Evolutionary conservation across 2,797 vertebrate genomes (phyloP).

Genomic region (Apodemus agrarius): DNA sequence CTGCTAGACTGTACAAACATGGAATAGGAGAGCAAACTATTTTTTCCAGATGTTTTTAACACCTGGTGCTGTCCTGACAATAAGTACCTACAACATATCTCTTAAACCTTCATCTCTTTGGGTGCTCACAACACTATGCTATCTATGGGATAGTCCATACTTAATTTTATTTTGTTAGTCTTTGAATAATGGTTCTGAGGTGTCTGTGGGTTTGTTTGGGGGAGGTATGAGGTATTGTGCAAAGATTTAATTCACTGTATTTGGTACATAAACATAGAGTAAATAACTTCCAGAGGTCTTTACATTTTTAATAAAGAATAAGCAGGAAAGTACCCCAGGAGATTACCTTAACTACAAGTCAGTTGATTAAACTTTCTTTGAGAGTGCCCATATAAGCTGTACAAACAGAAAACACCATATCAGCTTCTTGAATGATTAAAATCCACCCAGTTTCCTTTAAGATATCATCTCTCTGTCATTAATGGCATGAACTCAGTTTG

Average conservation of each 20-base stretch:
- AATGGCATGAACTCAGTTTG: constrained; percentile 9
- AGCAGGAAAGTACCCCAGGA: neutral
- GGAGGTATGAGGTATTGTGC: neutral
- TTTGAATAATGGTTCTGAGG: neutral
- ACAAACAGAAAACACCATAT: neutral
- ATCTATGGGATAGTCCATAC: neutral
- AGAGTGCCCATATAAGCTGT: neutral
- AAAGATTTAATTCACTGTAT: neutral
- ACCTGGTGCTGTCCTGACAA: neutral
- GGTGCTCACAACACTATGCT: neutral
- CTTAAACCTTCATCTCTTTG: neutral
- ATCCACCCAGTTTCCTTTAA: neutral
- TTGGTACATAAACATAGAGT: neutral
- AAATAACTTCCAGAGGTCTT: neutral
- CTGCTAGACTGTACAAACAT: neutral
- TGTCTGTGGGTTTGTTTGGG: neutral
- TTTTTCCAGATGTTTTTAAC: neutral
- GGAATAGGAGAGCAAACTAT: neutral
- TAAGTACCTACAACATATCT: neutral
- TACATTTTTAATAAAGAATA: neutral
- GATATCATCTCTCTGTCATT: neutral
- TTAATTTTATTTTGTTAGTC: neutral
- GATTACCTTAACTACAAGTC: neutral
- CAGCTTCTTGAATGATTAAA: neutral
- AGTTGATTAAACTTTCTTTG: neutral